Evolutionary conservation across 2,113 vertebrate genomes (phyloP), one percentile per base, ranked within the genome.

Genomic region (Sakesphorus luctuosus): DNA sequence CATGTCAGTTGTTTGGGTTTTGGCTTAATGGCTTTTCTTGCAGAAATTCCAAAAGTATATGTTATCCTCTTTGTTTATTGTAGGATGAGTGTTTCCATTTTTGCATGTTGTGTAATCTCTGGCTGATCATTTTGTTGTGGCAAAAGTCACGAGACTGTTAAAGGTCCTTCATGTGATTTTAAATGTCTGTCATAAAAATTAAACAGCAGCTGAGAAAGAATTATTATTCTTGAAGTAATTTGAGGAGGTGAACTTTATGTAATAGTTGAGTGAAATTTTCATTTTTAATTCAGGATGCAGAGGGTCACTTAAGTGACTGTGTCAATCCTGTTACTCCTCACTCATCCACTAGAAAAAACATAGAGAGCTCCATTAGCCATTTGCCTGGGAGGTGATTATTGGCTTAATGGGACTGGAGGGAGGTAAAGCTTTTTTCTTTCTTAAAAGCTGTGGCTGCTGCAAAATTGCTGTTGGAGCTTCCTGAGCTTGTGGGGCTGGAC

Each of bases 231-330:
- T 78, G 44, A 84, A 81, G 23, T 68, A 44, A 74, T 16, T 68
- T 36, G 7, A 28, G 38, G 61, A 59, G 43, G 33, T 2, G 0
- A 52, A 52, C 35, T 72, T 67, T 16, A 26, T 38, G 9, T 28
- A 78, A 9, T 23, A 65, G 44, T 17, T 36, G n/a, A 58, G 46
- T 24, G 52, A 40, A 31, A 24, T 56, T 44, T 75, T 86, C 0
- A 0, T 1, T 35, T 67, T 50, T 40, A 28, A n/a, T 55, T 56
- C 3, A 13, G 44, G 24, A 23, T 44, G 31, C 2, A 3, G 0
- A 29, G 36, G 58, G 40, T 38, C 24, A 28, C 47, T 10, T 43
- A 28, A 71, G 28, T 59, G 47, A 9, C 17, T 38, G 3, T 50
- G 67, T 61, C 10, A 5, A 4, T 75, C 13, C 17, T 25, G 2